Evolutionary conservation across 2,113 vertebrate species (phyloP).

Genomic region (Perca schrenkii): DNA sequence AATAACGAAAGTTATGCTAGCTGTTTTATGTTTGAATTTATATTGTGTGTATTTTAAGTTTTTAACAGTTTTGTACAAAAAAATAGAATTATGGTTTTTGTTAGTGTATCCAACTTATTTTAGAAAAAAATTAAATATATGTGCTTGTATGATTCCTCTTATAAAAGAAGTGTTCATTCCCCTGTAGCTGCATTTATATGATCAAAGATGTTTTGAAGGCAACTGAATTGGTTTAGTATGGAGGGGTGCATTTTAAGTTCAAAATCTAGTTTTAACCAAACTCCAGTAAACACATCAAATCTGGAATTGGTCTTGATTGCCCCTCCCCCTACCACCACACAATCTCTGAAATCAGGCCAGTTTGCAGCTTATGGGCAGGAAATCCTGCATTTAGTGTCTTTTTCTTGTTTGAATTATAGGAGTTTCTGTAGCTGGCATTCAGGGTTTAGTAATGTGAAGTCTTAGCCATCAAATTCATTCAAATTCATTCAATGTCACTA

Average conservation of each 20-base stretch:
- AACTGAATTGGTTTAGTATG: conserved; percentile 19
- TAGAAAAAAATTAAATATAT: not conserved
- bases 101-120: not conserved
- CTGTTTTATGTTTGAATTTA: not conserved
- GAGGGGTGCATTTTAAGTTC: conserved; percentile 3
- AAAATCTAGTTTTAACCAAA: conserved; percentile 17
- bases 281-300: conserved; percentile 19
- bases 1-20: not conserved
- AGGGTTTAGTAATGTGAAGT: conserved; percentile 6
- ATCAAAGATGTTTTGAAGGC: conserved; percentile 6
- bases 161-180: not conserved
- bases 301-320: conserved; percentile 29
- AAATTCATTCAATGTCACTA: conserved; percentile 25
- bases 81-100: not conserved
- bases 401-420: conserved; percentile 42
- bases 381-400: conserved; percentile 29
- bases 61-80: not conserved
- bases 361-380: not conserved
- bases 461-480: conserved; percentile 15
- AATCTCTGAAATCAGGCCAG: conserved; percentile 44
- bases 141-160: not conserved
- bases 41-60: not conserved
- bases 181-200: not conserved
- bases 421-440: conserved; percentile 1
- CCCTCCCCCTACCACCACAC: not conserved